A percentile compares a stretch with the other conserved stretches of the same genome.
These are phyloP conservation scores for Abrostola tripartita DNA, from an alignment of 2,888 invertebrate species.

Conservation along the genomic window DNA sequence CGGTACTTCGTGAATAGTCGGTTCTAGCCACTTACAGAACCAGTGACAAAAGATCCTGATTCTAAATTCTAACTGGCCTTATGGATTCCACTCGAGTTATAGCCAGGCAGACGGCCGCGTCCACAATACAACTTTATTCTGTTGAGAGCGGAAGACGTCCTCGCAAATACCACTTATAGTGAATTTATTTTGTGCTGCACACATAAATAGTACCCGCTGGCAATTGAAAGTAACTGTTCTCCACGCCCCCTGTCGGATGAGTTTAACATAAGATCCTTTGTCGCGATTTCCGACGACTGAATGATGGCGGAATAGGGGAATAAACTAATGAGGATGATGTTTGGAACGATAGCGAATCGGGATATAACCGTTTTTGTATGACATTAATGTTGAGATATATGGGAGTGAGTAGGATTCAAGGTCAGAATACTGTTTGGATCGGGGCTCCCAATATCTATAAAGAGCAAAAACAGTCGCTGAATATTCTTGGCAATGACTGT, in stretches of 20 bases:
- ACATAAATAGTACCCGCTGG: slow-evolving; percentile 76
- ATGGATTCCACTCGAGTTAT: too few relatives aligned
- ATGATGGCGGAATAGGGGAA: slow-evolving; percentile 48
- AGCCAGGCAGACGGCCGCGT: slow-evolving; percentile 8
- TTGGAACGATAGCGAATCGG: slow-evolving; percentile 45
- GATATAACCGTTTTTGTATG: slow-evolving; percentile 49
- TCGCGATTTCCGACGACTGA: slow-evolving; percentile 61
- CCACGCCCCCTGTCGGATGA: slow-evolving; percentile 62
- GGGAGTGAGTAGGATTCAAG: slow-evolving; percentile 13
- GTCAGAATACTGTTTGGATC: not conserved
- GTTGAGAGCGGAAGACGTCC: slow-evolving; percentile 58
- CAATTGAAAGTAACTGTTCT: slow-evolving; percentile 79
- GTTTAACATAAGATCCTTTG: slow-evolving; percentile 61
- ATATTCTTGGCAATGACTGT: not conserved
- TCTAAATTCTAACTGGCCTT: too few relatives aligned
- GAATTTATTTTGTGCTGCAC: slow-evolving; percentile 78
- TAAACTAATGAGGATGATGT: slow-evolving; percentile 57
- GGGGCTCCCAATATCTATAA: not conserved
- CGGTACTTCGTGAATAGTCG: too few relatives aligned
- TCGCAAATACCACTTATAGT: slow-evolving; percentile 80
- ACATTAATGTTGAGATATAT: slow-evolving; percentile 36
- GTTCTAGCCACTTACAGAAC: too few relatives aligned
- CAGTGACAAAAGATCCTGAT: too few relatives aligned
- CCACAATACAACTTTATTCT: slow-evolving; percentile 32
- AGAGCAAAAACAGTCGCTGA: not conserved